Evolutionary conservation across 2,888 invertebrate genomes (phyloP), one percentile per base, ranked within the genome.

Genomic region (Brachylomia viminalis): DNA sequence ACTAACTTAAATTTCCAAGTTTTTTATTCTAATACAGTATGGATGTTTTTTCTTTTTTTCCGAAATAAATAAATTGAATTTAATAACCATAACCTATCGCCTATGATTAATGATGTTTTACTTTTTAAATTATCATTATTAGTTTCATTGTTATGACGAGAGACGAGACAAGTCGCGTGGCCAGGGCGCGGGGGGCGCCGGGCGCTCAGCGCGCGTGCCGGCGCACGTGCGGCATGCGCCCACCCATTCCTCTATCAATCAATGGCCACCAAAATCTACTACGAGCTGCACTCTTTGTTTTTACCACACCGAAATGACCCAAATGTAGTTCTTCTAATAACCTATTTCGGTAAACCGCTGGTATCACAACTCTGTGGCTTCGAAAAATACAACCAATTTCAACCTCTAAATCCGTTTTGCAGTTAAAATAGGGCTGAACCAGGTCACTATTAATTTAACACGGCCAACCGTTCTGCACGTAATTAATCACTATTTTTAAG

Each of bases 191-290:
- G 64, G 72, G n/a, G 62, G 42, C 11, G 33, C n/a, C 30, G 75
- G 72, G 20, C 75, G 75, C 17, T 74, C 74, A 20, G 30, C 38
- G 15, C 68, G 78, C 0, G 56, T 20, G 20, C n/a, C 54, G 5
- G 52, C 64, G 45, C 77, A 73, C 30, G 42, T 38, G 6, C 15
- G n/a, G 61, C 74, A 78, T 23, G 72, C 56, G 4, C 59, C 64
- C 4, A 68, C 49, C 72, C 59, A 72, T 20, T 54, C 45, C 20
- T 72, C 58, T 72, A 66, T 72, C 66, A 0, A 72, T 72, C 0
- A 56, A 56, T n/a, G 72, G 72, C 72, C 75, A 72, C 71, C 68
- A 75, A 38, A 72, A 52, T 27, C 75, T 68, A 65, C 79, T 75
- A 17, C 76, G 75, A 17, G 71, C 68, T 8, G n/a, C 49, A 69